Evolutionary conservation across 2,113 vertebrate genomes (phyloP), one percentile per base, ranked within the genome.

Genomic region (Cyanoliseus patagonus): DNA sequence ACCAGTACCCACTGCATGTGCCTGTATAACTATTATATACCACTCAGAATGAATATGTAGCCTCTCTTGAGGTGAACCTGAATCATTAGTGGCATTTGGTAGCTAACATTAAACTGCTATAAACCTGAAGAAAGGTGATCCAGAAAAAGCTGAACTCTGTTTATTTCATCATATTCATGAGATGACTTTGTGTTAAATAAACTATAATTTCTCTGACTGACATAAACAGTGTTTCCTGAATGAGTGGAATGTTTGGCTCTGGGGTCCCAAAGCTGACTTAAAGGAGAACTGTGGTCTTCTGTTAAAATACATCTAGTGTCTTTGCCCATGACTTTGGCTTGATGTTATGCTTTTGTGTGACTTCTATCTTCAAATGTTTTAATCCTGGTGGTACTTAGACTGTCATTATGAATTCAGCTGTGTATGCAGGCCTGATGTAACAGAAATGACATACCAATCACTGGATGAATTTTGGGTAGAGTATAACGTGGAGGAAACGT

Each of bases 151-250:
- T 73, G 11, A 42, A 62, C 17, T 44, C 17, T 69, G 0, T 59
- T 75, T 92, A 39, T n/a, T 78, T 86, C 2, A 15, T 55, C 11
- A 41, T 82, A 64, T 17, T 77, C 6, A 18, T 69, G 35, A 47
- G 20, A 6, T 27, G 7, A 35, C 49, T 47, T 53, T 24, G n/a
- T 80, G 37, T 61, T 0, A 0, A 69, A 51, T 49, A 61, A 63
- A 72, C 24, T 52, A 7, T 61, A 27, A 68, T 68, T 86, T 89
- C 15, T 66, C 17, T 39, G 28, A 19, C 13, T 37, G 55, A 44
- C 25, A 35, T 92, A 61, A 59, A 63, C 22, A 14, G 9, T 0
- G 4, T 30, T n/a, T 85, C 8, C 6, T 35, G 44, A 70, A 23
- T 39, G 30, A 77, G 7, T 23, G 23, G 10, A 25, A 13, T 22